Percentiles rank a stretch among this genome's conserved stretches.
Conservation (phyloP, 2,113 vertebrate species). For the Arenaria interpres region DNA sequence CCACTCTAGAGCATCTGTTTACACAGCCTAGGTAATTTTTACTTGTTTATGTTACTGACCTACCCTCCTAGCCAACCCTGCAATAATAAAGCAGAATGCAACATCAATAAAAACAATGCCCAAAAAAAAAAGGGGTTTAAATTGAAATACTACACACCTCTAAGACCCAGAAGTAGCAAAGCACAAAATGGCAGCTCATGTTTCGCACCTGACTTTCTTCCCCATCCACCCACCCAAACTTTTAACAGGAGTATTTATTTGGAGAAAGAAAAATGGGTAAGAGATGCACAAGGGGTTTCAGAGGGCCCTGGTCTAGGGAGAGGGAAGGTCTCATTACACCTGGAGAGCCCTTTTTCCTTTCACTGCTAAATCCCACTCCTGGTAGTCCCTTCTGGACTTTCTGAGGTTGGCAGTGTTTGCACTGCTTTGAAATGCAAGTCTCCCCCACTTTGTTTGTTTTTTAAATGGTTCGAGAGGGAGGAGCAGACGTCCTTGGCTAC, state of each 20-base stretch:
- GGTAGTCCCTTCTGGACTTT: slow-evolving; percentile 14
- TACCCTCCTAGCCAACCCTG: background rate
- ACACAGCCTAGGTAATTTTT: background rate
- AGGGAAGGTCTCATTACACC: slow-evolving; percentile 28
- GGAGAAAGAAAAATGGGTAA: slow-evolving; percentile 29
- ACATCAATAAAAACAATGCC: background rate
- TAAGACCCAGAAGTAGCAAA: background rate
- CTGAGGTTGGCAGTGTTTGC: slow-evolving; percentile 49
- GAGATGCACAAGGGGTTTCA: background rate
- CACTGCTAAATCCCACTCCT: slow-evolving; percentile 54
- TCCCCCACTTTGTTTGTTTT: slow-evolving; percentile 61
- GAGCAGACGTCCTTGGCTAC: slow-evolving; percentile 47
- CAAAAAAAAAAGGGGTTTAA: background rate
- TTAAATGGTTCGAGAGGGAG: slow-evolving; percentile 48
- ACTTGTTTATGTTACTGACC: background rate
- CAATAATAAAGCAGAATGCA: background rate
- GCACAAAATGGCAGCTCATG: background rate
- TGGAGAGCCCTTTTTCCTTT: slow-evolving; percentile 48
- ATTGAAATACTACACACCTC: background rate
- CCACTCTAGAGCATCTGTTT: background rate
- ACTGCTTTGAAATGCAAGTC: slow-evolving; percentile 60
- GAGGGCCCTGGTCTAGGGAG: background rate
- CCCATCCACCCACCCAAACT: background rate
- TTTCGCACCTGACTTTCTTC: background rate
- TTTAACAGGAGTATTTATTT: slow-evolving; percentile 10